Evolutionary conservation across 2,888 invertebrate genomes (phyloP).

Genomic region (Amiota communis): DNA sequence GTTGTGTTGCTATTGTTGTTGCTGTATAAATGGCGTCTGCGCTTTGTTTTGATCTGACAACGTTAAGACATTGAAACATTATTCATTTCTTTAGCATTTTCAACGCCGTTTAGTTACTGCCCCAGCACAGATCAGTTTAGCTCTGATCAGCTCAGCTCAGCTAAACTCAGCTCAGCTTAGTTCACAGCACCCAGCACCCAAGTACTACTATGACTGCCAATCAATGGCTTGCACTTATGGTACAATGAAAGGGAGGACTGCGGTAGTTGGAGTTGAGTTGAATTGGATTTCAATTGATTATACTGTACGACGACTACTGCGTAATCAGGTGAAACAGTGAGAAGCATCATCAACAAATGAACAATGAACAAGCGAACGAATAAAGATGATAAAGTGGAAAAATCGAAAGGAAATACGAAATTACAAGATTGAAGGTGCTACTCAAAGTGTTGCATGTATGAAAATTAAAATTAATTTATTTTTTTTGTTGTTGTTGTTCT

Average conservation of each 20-base stretch:
- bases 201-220: conserved; percentile 32
- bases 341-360: not conserved
- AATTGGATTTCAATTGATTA: conserved; percentile 38
- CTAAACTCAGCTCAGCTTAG: not conserved
- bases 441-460: conserved; percentile 24
- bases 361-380: not conserved
- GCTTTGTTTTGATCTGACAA: conserved; percentile 67
- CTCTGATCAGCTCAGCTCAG: not conserved
- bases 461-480: not conserved
- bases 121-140: not conserved
- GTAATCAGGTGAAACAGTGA: conserved; percentile 27
- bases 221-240: not conserved
- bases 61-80: conserved; percentile 55
- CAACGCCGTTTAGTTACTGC: conserved; percentile 24
- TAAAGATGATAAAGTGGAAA: not conserved
- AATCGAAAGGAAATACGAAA: conserved; percentile 21
- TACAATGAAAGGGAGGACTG: too few species aligned
- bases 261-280: not conserved
- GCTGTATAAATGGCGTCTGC: conserved; percentile 51
- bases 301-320: not conserved
- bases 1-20: not conserved
- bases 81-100: conserved; percentile 49
- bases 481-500: not conserved
- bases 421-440: not conserved
- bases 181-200: not conserved